A percentile compares a stretch with the other conserved stretches of the same genome.
Evolutionary conservation across 2,113 vertebrate species (phyloP).

Genomic region (Chiloscyllium plagiosum): DNA sequence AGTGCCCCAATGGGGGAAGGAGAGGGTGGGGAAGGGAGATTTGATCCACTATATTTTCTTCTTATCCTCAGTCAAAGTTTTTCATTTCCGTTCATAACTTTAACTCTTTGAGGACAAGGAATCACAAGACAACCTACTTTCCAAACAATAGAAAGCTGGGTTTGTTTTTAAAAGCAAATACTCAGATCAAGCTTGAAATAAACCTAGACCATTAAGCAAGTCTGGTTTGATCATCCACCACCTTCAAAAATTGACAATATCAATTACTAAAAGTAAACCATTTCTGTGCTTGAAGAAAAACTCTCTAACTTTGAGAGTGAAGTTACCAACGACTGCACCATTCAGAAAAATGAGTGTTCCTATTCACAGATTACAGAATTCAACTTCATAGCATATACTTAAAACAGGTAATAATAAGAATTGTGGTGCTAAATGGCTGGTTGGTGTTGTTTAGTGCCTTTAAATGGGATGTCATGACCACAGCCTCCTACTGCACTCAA

Average conservation of each 20-base stretch:
- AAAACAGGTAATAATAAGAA: neutral
- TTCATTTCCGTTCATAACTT: neutral
- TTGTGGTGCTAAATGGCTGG: neutral
- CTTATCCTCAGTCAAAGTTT: neutral
- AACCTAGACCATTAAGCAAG: neutral
- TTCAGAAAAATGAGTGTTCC: neutral
- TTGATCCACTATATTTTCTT: neutral
- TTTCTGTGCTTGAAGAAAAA: neutral
- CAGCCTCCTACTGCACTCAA: neutral
- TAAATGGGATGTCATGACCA: neutral
- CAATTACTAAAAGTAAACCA: neutral
- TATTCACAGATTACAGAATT: neutral
- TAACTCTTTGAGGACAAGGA: neutral
- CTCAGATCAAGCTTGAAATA: neutral
- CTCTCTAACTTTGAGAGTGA: neutral
- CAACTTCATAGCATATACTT: neutral
- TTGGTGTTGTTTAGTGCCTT: neutral
- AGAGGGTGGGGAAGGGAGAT: neutral
- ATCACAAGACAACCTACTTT: neutral
- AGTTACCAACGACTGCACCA: neutral
- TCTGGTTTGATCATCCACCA: neutral
- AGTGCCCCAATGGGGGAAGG: neutral
- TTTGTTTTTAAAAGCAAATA: neutral
- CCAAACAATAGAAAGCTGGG: neutral
- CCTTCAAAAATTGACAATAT: neutral